phyloP scores from a whole-genome alignment of 2,888 invertebrate genomes.

The Petrophora chlorosata region DNA sequence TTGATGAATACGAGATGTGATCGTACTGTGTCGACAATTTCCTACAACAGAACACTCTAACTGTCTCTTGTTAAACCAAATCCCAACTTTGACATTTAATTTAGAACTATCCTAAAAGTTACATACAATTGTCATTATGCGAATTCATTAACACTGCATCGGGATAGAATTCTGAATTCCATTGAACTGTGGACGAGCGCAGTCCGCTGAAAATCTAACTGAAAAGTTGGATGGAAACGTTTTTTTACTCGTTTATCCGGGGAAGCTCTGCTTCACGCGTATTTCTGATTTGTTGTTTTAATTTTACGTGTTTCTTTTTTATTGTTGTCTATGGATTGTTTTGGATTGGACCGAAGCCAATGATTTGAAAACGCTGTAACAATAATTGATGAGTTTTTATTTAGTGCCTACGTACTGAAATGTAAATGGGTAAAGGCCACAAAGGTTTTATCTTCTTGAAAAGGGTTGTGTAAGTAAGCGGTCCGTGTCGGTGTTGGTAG shows the following conservation, averaged over 20 bases:
- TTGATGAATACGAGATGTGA: conserved; percentile 72
- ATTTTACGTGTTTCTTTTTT: conserved; percentile 24
- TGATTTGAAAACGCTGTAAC: conserved; percentile 2
- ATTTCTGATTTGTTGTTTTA: conserved; percentile 49
- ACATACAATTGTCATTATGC: conserved; percentile 55
- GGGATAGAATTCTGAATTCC: conserved; percentile 65
- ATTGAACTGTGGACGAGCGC: conserved; percentile 62
- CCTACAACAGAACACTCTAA: conserved; percentile 34
- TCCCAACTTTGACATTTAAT: conserved; percentile 45
- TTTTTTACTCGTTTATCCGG: conserved; percentile 60
- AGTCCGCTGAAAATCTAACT: conserved; percentile 63
- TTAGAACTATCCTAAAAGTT: conserved; percentile 54
- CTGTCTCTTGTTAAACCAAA: conserved; percentile 20
- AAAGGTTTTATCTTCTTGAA: conserved; percentile 9
- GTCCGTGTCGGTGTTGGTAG: conserved; percentile 10
- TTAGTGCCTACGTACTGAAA: neutral
- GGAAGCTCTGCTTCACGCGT: conserved; percentile 52
- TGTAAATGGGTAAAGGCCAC: neutral
- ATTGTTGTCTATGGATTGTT: conserved; percentile 12
- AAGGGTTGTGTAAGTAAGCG: conserved; percentile 18
- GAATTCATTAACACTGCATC: conserved; percentile 62
- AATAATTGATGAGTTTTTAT: neutral
- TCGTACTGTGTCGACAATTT: conserved; percentile 50
- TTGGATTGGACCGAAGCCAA: conserved; percentile 7
- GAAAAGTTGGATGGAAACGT: conserved; percentile 66